A percentile compares a stretch with the other conserved stretches of the same genome.
Evolutionary conservation across 2,113 vertebrate species (phyloP).

Genomic region (Martes martes): DNA sequence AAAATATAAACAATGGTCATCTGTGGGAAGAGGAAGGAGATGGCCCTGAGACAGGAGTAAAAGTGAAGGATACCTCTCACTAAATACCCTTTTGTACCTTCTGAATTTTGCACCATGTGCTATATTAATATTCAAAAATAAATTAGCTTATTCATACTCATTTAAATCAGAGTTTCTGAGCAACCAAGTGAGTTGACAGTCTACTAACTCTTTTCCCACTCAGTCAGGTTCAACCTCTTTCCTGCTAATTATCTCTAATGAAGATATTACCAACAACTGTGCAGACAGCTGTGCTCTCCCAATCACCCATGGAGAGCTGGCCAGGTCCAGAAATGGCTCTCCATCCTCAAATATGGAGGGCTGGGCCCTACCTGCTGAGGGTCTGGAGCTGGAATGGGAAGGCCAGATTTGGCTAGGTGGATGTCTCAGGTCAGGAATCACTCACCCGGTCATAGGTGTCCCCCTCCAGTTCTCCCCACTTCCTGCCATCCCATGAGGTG

Average conservation of each 20-base stretch:
- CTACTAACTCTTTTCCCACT: not conserved
- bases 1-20: constrained; percentile 6
- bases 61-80: not conserved
- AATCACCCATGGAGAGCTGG: not conserved
- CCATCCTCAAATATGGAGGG: not conserved
- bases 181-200: constrained; percentile 37
- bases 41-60: not conserved
- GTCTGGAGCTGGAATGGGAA: not conserved
- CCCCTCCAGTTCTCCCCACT: constrained; percentile 86
- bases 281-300: not conserved
- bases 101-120: constrained; percentile 26
- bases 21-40: not conserved
- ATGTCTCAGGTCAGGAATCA: constrained; percentile 3
- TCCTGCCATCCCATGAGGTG: constrained; percentile 89
- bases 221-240: constrained; percentile 15
- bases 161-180: constrained; percentile 2
- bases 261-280: not conserved
- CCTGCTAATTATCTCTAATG: constrained; percentile 4
- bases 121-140: constrained; percentile 35
- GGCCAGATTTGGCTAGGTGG: not conserved
- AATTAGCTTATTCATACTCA: constrained; percentile 10
- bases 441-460: constrained; percentile 91
- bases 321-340: not conserved
- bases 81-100: not conserved
- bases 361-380: not conserved